Conservation (phyloP, 2,888 invertebrate species). For the Perizoma flavofasciatum region DNA sequence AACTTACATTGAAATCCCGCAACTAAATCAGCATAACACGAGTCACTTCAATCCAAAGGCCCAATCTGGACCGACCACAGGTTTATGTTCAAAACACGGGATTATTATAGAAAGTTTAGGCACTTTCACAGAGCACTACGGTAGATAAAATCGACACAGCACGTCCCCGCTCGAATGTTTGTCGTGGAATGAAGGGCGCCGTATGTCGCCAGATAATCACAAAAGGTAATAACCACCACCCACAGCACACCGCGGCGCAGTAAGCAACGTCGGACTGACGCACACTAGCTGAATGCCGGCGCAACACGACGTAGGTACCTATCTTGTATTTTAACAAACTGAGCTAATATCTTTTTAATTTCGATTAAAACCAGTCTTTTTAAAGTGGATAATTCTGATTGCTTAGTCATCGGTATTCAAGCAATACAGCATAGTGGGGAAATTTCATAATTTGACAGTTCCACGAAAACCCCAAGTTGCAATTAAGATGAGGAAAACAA, state of each 20-base stretch:
- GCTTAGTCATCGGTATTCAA: slow-evolving; percentile 16
- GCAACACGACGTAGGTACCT: slow-evolving; percentile 2
- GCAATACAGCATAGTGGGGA: not conserved
- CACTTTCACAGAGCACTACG: slow-evolving; percentile 57
- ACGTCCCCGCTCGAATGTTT: slow-evolving; percentile 42
- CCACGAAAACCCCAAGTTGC: not conserved
- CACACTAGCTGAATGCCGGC: slow-evolving; percentile 17
- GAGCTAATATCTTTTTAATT: slow-evolving; percentile 1
- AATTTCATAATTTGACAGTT: not conserved
- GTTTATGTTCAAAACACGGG: slow-evolving; percentile 25
- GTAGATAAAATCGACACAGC: slow-evolving; percentile 32
- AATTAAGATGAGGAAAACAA: not conserved
- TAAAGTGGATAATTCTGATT: slow-evolving; percentile 7
- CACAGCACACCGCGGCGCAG: slow-evolving; percentile 5
- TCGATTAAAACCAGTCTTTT: slow-evolving; percentile 6
- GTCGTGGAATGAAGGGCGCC: slow-evolving; percentile 49
- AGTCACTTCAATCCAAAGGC: slow-evolving; percentile 24
- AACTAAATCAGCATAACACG: slow-evolving; percentile 19
- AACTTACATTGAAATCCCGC: slow-evolving; percentile 23
- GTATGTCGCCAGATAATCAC: slow-evolving; percentile 46
- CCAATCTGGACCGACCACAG: slow-evolving; percentile 14
- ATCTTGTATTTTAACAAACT: slow-evolving; percentile 10
- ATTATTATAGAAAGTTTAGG: slow-evolving; percentile 62
- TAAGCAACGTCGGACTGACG: slow-evolving; percentile 7
- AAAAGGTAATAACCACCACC: slow-evolving; percentile 42